These are phyloP conservation scores for Embidobia sp. DNA, from an alignment of 2,888 invertebrate genomes.

Conservation along the genomic window DNA sequence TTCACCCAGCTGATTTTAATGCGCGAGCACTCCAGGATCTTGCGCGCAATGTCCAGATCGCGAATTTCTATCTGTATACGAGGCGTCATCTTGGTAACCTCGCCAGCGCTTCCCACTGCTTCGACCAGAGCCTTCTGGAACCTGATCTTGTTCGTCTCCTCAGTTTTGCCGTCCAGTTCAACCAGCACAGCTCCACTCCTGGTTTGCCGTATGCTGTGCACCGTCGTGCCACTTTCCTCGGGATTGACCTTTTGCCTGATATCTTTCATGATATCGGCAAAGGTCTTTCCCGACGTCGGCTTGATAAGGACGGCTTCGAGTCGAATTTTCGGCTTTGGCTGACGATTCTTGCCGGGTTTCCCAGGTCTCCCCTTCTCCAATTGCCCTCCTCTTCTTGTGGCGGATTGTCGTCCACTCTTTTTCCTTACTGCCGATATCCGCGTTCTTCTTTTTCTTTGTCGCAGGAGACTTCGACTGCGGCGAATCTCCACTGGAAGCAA, in stretches of 20 bases:
- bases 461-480: no score
- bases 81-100: background rate
- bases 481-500: no score
- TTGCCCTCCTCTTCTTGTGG: no score
- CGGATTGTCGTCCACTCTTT: no score
- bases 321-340: no score
- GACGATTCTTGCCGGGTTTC: no score
- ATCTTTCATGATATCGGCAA: constrained; percentile 12
- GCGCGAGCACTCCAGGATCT: no score
- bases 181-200: background rate
- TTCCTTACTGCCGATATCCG: no score
- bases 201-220: constrained; percentile 10
- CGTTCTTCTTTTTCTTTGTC: no score
- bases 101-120: background rate
- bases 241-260: constrained; percentile 8
- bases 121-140: background rate
- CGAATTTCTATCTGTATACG: constrained; percentile 7
- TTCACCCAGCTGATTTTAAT: no score
- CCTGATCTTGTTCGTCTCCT: no score
- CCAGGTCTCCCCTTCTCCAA: no score
- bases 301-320: constrained; percentile 10
- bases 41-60: constrained; percentile 4
- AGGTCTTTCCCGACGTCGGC: background rate
- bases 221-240: background rate
- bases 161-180: background rate